Percentiles rank a stretch among this genome's conserved stretches.
phyloP scores from a whole-genome alignment of 2,113 vertebrate species.

The Cygnus buccinator region DNA sequence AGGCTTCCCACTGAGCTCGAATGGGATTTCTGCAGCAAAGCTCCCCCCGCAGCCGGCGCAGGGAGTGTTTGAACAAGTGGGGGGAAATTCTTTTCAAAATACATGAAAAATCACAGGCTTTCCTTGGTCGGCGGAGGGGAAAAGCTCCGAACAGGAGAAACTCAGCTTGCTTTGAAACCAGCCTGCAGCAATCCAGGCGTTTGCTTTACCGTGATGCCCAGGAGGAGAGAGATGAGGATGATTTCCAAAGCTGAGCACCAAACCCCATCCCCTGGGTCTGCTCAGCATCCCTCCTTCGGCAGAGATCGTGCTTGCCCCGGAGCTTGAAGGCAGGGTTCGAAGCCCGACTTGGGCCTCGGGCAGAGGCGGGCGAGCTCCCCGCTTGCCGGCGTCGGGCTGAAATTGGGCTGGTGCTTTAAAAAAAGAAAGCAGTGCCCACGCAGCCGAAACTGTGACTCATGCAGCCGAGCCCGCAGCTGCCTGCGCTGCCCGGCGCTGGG shows the following conservation, averaged over 20 bases:
- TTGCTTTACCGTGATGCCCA: no score
- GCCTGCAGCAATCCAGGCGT: no score
- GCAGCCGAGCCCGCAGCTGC: conserved; percentile 18
- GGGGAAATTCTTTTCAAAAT: not conserved
- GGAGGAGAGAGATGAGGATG: no score
- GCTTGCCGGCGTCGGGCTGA: not conserved
- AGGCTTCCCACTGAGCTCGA: not conserved
- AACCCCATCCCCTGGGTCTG: not conserved
- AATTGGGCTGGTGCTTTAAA: conserved; percentile 47
- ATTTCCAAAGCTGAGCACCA: not conserved
- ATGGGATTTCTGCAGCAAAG: not conserved
- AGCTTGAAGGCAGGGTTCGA: not conserved
- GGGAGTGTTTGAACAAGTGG: not conserved
- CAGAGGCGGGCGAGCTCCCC: not conserved
- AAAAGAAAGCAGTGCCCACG: conserved; percentile 23
- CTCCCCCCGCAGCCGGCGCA: not conserved
- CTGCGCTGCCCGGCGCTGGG: not conserved
- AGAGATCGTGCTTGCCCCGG: accelerated
- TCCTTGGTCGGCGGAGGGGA: not conserved
- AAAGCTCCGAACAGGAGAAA: not conserved
- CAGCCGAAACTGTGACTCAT: conserved; percentile 65
- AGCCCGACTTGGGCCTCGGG: not conserved
- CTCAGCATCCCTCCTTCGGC: not conserved
- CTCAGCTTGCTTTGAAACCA: not conserved
- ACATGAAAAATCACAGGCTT: not conserved